A percentile compares a stretch with the other conserved stretches of the same genome.
Conservation (phyloP, 2,113 vertebrate genomes). For the Atherinomorus stipes region DNA sequence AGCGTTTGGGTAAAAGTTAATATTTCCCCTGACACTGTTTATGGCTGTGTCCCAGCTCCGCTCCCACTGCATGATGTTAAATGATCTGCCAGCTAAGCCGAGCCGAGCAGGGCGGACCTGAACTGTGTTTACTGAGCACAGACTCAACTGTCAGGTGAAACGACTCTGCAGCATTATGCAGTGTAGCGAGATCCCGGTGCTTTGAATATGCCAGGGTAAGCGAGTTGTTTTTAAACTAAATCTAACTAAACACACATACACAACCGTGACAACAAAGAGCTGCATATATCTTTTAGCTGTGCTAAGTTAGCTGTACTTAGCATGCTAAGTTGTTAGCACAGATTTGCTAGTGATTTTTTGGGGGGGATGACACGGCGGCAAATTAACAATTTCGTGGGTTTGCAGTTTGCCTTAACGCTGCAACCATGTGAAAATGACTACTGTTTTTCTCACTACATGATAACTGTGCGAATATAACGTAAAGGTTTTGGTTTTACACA, state of each 20-base stretch:
- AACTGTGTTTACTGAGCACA: constrained; percentile 21
- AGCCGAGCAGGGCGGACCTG: constrained; percentile 8
- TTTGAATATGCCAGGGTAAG: constrained; percentile 38
- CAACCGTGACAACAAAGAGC: background rate
- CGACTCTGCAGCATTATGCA: background rate
- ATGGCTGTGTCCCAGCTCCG: constrained; percentile 6
- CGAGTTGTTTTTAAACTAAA: background rate
- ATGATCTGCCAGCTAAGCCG: constrained; percentile 16
- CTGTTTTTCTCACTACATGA: background rate
- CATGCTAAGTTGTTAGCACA: constrained; percentile 51
- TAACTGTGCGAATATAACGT: background rate
- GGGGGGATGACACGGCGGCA: constrained; percentile 47
- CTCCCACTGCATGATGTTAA: background rate
- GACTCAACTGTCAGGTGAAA: constrained; percentile 15
- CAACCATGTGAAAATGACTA: background rate
- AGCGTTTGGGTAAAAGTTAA: constrained; percentile 7
- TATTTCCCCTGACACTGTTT: background rate
- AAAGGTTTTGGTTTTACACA: background rate
- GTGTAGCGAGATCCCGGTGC: background rate
- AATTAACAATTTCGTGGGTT: constrained; percentile 47
- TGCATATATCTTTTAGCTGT: background rate
- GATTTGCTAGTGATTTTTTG: constrained; percentile 42
- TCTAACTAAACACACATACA: background rate
- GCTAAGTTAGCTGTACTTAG: constrained; percentile 55
- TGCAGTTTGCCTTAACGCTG: background rate